phyloP scores from a whole-genome alignment of 2,888 invertebrate genomes.

The Euplexia lucipara region DNA sequence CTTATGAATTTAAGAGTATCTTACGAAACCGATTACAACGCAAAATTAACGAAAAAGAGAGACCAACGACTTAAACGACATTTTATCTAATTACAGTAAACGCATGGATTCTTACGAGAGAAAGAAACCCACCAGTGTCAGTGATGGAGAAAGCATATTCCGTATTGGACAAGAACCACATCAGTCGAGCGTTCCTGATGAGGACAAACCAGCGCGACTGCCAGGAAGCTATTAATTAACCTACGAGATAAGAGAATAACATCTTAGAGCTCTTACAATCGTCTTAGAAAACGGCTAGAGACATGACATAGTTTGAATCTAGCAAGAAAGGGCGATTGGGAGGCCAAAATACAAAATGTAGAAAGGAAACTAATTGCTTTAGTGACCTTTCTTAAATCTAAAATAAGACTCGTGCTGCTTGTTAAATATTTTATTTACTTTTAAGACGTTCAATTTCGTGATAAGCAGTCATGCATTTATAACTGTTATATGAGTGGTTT shows the following conservation, averaged over 20 bases:
- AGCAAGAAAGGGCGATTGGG: not conserved
- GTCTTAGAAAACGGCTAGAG: not conserved
- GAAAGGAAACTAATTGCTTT: not conserved
- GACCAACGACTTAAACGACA: too few species aligned
- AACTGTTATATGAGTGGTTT: constrained; percentile 30
- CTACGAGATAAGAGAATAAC: not conserved
- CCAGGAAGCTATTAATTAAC: constrained; percentile 54
- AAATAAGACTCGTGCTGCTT: not conserved
- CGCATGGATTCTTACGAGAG: constrained; percentile 92
- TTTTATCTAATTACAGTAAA: constrained; percentile 80
- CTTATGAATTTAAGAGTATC: too few species aligned
- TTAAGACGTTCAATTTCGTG: constrained; percentile 29
- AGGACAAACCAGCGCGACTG: constrained; percentile 92
- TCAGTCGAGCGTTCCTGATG: constrained; percentile 91
- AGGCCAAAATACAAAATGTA: not conserved
- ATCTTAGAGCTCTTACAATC: not conserved
- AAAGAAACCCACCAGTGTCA: constrained; percentile 89
- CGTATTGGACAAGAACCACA: constrained; percentile 89
- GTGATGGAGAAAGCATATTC: constrained; percentile 92
- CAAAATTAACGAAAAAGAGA: too few species aligned
- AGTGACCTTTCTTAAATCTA: too few species aligned
- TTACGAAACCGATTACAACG: too few species aligned
- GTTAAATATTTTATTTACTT: constrained; percentile 12
- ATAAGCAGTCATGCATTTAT: constrained; percentile 65
- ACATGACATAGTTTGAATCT: constrained; percentile 1